Evolutionary conservation across 2,797 vertebrate genomes (phyloP).

Genomic region (Psittacula echo): DNA sequence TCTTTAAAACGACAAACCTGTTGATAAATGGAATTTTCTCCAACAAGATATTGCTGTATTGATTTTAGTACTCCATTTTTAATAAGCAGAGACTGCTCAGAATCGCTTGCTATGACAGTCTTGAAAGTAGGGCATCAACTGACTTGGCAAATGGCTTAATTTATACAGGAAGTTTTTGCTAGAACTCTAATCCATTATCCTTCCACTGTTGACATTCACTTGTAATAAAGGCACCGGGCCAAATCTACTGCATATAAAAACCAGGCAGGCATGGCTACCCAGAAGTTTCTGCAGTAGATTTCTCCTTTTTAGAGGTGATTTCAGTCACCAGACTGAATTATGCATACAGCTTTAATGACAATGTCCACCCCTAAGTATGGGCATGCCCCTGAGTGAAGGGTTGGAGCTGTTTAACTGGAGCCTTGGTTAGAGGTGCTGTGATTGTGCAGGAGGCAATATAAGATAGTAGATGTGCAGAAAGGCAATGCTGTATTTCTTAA

Average conservation of each 20-base stretch:
- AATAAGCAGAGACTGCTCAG: slow-evolving; percentile 56
- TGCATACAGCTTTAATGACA: background rate
- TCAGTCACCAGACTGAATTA: background rate
- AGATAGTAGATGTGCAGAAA: background rate
- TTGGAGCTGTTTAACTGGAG: background rate
- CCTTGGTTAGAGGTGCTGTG: background rate
- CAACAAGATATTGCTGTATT: slow-evolving; percentile 76
- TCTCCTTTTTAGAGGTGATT: background rate
- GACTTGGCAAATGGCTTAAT: slow-evolving; percentile 32
- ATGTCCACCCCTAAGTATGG: too few relatives aligned
- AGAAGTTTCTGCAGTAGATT: background rate
- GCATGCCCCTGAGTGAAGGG: background rate
- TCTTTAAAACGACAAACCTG: slow-evolving; percentile 72
- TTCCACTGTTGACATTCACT: background rate
- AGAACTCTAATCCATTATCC: slow-evolving; percentile 18
- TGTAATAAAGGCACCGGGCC: background rate
- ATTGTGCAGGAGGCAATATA: accelerated
- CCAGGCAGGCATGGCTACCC: background rate
- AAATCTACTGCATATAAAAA: background rate
- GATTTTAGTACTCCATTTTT: slow-evolving; percentile 70
- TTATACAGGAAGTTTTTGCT: slow-evolving; percentile 51
- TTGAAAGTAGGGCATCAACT: slow-evolving; percentile 43
- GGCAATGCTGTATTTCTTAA: background rate
- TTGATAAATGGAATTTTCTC: slow-evolving; percentile 75
- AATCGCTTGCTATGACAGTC: slow-evolving; percentile 61